Conservation (phyloP, 2,113 vertebrate genomes). For the Sorex fumeus region DNA sequence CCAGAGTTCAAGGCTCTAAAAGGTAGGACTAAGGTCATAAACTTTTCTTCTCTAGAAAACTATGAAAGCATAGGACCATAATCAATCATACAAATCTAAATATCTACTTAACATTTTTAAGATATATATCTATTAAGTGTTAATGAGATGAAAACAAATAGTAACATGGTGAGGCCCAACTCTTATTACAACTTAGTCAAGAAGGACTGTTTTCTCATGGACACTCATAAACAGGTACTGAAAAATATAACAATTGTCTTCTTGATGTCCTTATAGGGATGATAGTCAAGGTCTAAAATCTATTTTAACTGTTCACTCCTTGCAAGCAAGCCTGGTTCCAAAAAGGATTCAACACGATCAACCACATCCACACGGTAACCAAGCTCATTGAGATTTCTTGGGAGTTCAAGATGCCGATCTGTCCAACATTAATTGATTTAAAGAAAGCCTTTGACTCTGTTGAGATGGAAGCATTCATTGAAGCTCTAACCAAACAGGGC, state of each 20-base stretch:
- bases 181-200: neutral
- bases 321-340: too few relatives aligned
- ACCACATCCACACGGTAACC: too few relatives aligned
- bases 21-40: neutral
- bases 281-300: neutral
- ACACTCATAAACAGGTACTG: neutral
- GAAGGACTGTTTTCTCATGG: neutral
- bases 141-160: constrained; percentile 34
- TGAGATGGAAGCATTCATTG: too few relatives aligned
- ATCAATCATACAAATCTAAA: neutral
- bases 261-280: neutral
- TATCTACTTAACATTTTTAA: neutral
- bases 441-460: too few relatives aligned
- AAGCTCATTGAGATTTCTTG: too few relatives aligned
- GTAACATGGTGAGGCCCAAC: constrained; percentile 17
- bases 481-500: too few relatives aligned
- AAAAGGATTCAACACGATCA: too few relatives aligned
- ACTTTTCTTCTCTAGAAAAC: constrained; percentile 32
- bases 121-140: neutral
- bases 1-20: neutral
- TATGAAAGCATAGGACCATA: neutral
- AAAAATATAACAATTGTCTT: neutral
- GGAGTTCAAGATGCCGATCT: too few relatives aligned
- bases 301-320: neutral
- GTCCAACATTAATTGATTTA: too few relatives aligned